Conservation (phyloP, 2,888 invertebrate species). For the Neria commutata region DNA sequence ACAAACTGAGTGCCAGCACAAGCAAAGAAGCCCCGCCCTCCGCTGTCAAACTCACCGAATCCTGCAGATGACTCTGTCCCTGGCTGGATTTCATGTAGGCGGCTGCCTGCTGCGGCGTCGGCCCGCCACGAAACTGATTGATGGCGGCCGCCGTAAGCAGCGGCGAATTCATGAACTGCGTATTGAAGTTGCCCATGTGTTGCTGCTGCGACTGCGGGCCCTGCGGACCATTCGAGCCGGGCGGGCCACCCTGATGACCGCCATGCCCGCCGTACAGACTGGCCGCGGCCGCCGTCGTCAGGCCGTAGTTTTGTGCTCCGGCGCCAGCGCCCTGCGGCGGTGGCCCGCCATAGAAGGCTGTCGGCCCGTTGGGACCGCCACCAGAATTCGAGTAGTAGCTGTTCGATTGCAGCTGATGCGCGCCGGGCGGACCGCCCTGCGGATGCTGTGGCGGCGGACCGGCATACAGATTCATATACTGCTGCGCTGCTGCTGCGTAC, state of each 20-base stretch:
- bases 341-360: constrained; percentile 57
- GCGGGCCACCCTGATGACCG: constrained; percentile 53
- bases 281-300: constrained; percentile 53
- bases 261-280: constrained; percentile 60
- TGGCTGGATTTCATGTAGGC: constrained; percentile 60
- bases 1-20: too few species aligned
- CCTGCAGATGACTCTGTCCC: constrained; percentile 61
- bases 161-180: constrained; percentile 69
- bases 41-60: constrained; percentile 56
- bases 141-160: constrained; percentile 68
- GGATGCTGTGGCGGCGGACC: constrained; percentile 58
- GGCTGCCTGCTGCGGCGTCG: constrained; percentile 49
- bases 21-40: not conserved
- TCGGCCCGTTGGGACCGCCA: constrained; percentile 58
- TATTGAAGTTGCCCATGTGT: constrained; percentile 62
- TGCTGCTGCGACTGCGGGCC: constrained; percentile 57
- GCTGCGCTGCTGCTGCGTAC: constrained; percentile 52
- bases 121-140: constrained; percentile 60
- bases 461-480: constrained; percentile 60
- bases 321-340: constrained; percentile 54
- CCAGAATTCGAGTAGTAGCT: constrained; percentile 62
- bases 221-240: constrained; percentile 53
- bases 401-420: constrained; percentile 59
- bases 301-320: constrained; percentile 58
- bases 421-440: constrained; percentile 53